These are phyloP conservation scores for Hypocryptadius cinnamomeus DNA, from an alignment of 2,113 vertebrate species.

Conservation along the genomic window DNA sequence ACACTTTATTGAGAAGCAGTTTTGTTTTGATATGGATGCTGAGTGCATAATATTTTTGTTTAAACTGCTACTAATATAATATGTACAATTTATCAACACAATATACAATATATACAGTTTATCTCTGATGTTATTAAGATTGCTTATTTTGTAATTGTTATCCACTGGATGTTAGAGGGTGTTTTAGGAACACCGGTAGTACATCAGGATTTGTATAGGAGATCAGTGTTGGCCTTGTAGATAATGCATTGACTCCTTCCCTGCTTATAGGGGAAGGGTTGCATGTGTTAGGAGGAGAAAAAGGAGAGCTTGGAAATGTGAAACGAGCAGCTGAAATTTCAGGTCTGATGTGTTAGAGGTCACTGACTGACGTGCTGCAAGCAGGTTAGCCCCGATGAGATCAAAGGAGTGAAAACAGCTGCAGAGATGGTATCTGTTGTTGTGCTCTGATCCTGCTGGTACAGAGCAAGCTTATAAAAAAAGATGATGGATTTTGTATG, in stretches of 20 bases:
- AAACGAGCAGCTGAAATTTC: conserved; percentile 28
- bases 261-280: neutral
- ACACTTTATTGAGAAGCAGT: neutral
- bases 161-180: neutral
- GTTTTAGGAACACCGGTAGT: neutral
- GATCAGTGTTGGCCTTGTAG: neutral
- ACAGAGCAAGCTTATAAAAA: neutral
- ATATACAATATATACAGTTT: neutral
- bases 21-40: neutral
- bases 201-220: neutral
- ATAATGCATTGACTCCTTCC: neutral
- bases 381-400: neutral
- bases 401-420: neutral
- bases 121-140: neutral
- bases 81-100: neutral
- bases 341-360: conserved; percentile 24
- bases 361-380: neutral
- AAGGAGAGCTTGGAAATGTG: neutral
- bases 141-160: neutral
- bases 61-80: neutral
- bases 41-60: neutral
- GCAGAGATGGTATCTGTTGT: neutral
- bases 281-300: neutral
- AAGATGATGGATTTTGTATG: neutral
- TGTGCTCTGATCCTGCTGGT: neutral